These are phyloP conservation scores for Meriones psammophilus DNA, from an alignment of 2,797 vertebrate genomes.

Conservation along the genomic window DNA sequence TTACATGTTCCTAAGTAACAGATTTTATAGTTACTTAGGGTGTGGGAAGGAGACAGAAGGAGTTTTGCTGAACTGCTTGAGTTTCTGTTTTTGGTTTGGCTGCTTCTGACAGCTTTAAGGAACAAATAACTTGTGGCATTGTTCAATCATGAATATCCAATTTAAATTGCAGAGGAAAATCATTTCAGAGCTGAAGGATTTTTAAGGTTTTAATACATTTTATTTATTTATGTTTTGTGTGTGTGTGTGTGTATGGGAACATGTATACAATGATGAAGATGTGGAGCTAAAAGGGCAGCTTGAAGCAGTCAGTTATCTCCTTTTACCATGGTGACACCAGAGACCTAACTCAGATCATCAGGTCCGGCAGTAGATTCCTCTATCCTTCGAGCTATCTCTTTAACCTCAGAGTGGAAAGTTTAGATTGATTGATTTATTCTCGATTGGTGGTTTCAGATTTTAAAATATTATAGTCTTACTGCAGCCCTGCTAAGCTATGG, in stretches of 20 bases:
- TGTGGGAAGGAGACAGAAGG: conserved; percentile 40
- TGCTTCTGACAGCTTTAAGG: conserved; percentile 1
- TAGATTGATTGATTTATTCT: conserved; percentile 42
- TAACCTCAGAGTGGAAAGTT: neutral
- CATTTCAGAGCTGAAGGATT: conserved; percentile 49
- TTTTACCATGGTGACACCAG: neutral
- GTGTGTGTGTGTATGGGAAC: neutral
- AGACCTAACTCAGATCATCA: neutral
- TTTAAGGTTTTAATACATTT: neutral
- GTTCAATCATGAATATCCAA: neutral
- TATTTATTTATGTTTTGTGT: neutral
- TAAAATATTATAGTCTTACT: no score
- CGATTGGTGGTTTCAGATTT: conserved; percentile 31
- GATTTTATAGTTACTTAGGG: conserved; percentile 34
- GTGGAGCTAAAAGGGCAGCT: neutral
- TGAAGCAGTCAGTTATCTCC: neutral
- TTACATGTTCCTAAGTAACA: conserved; percentile 61
- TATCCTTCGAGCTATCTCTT: neutral
- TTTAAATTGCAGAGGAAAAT: conserved; percentile 51
- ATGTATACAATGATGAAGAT: neutral
- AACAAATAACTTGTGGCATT: conserved; percentile 41
- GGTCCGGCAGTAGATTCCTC: neutral
- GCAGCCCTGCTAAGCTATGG: no score
- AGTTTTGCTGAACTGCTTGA: conserved; percentile 18
- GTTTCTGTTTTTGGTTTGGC: conserved; percentile 40